Base-by-base conservation (phyloP, 2,888 invertebrate species). In the Ichneumon xanthorius region DNA sequence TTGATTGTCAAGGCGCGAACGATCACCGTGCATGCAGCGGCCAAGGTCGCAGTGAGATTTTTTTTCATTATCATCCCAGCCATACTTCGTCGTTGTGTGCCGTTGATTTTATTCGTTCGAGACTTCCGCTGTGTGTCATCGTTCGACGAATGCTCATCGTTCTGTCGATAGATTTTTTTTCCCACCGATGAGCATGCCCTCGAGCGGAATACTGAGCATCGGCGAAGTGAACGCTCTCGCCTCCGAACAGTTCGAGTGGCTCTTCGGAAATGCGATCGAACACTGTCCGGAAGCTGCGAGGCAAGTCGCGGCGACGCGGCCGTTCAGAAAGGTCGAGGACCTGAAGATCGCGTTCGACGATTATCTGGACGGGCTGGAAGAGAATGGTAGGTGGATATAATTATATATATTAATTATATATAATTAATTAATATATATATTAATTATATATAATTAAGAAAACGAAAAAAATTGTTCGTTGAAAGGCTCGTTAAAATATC, bases 241-340 rank as follows among this genome's bases (percentile, higher is more conserved):
- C 67, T 93, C 92, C 67, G 95, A 95, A 65, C 94, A 95, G 86
- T 96, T 96, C 91, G 95, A 95, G 85, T 93, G 94, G 90, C 92
- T 95, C 77, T 96, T 96, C 90, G 95, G 95, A 26, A 96, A 96
- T 93, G 95, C 96, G n/a, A 95, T 96, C 77, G 96, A 96, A 90
- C 93, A 95, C 83, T 95, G 95, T 90, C 93, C 95, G 9, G 95
- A 95, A 84, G 96, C 95, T 30, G 95, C 96, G 0, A 92, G 91
- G 58, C 90, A 93, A 40, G 95, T 95, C 45, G 94, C 94, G 82
- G 92, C 93, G 67, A 92, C 94, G 87, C 92, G 95, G 63, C 96
- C 96, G 1, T 96, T 96, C 91, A 82, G 90, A 48, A 94, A 92
- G 88, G 90, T 94, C 30, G 91, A 93, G 50, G 94, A 94, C 63